These are phyloP conservation scores for Brachyhypopomus gauderio DNA, from an alignment of 2,113 vertebrate genomes.

Conservation along the genomic window DNA sequence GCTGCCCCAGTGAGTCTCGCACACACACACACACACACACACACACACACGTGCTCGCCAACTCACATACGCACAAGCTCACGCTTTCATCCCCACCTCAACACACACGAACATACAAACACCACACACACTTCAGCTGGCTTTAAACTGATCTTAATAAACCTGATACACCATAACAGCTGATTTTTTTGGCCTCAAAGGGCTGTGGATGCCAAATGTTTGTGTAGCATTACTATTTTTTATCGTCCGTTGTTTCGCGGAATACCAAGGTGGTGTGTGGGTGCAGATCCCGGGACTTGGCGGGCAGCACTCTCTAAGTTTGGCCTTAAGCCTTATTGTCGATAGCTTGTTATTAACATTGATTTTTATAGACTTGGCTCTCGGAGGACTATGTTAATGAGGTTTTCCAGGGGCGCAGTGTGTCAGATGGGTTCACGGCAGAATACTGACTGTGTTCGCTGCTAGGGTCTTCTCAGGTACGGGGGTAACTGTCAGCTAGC, in stretches of 20 bases:
- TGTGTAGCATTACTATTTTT: no score
- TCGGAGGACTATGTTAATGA: constrained; percentile 20
- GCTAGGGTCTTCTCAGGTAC: not conserved
- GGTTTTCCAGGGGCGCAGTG: not conserved
- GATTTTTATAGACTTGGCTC: not conserved
- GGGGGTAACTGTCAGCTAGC: not conserved
- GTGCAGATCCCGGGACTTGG: not conserved
- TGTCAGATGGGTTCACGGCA: not conserved
- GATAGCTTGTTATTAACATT: constrained; percentile 1
- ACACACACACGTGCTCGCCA: no score
- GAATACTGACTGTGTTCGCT: not conserved
- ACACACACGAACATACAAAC: no score
- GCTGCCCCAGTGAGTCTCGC: constrained; percentile 86
- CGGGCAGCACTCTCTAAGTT: not conserved
- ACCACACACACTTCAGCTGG: no score
- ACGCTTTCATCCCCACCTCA: no score
- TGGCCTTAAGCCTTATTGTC: not conserved
- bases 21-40: not conserved
- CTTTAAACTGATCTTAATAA: no score
- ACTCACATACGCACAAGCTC: no score
- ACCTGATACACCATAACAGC: no score
- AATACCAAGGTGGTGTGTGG: no score
- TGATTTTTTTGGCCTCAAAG: not conserved
- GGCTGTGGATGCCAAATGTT: not conserved
- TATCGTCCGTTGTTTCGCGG: no score